These are phyloP conservation scores for Thecophora atra DNA, from an alignment of 2,888 invertebrate genomes.

Conservation along the genomic window DNA sequence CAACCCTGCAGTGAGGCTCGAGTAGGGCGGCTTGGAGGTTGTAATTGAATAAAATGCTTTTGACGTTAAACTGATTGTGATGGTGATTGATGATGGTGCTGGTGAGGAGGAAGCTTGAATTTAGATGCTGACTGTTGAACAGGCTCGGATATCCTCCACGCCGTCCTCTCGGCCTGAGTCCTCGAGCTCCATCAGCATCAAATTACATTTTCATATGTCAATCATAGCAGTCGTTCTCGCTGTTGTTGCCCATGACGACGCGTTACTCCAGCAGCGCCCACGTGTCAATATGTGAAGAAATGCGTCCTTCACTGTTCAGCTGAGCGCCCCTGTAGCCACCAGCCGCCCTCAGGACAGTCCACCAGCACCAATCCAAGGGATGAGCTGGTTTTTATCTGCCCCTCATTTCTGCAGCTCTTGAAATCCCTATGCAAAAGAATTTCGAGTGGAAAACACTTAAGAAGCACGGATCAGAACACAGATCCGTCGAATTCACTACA, in stretches of 20 bases:
- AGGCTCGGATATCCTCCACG: too few relatives aligned
- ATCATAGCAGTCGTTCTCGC: background rate
- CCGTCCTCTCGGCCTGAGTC: background rate
- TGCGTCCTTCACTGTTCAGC: conserved; percentile 13
- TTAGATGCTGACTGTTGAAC: too few relatives aligned
- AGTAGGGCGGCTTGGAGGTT: background rate
- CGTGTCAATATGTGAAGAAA: background rate
- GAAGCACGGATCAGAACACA: conserved; percentile 36
- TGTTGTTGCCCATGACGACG: background rate
- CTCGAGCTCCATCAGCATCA: background rate
- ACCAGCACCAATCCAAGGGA: background rate
- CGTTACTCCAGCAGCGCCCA: conserved; percentile 4
- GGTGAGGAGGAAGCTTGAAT: background rate
- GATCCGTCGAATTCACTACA: conserved; percentile 45
- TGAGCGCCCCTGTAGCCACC: conserved; percentile 10
- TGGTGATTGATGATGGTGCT: conserved; percentile 18
- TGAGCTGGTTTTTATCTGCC: conserved; percentile 11
- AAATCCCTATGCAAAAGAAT: conserved; percentile 39
- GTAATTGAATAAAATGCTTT: conserved; percentile 11
- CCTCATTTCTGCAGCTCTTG: conserved; percentile 30
- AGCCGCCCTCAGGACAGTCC: background rate
- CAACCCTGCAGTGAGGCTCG: background rate
- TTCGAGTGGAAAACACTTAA: conserved; percentile 47
- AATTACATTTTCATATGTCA: conserved; percentile 26
- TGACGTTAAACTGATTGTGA: conserved; percentile 20